phyloP scores from a whole-genome alignment of 2,113 vertebrate genomes.

The Cathartes aura region DNA sequence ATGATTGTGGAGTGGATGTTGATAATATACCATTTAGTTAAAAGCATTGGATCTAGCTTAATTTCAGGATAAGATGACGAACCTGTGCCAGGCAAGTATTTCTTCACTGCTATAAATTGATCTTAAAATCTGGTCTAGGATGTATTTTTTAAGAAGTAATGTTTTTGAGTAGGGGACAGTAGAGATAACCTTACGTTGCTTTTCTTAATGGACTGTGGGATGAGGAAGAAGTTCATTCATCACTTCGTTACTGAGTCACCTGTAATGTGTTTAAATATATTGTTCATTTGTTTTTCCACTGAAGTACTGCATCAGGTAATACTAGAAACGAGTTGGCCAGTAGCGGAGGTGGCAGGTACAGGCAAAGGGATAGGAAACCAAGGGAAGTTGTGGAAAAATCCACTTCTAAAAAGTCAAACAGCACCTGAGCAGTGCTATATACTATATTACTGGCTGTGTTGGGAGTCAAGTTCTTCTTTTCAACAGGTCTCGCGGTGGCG shows the following conservation, averaged over 20 bases:
- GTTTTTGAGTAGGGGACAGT: not conserved
- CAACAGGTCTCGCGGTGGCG: conserved; percentile 85
- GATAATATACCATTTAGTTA: not conserved
- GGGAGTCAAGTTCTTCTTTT: not conserved
- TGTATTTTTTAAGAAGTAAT: not conserved
- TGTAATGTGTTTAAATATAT: not conserved
- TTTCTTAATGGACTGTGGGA: not conserved
- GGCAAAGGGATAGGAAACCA: not conserved
- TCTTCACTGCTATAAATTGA: not conserved
- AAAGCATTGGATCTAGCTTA: not conserved
- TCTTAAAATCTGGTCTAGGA: not conserved
- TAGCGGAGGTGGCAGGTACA: not conserved
- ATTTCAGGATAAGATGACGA: not conserved
- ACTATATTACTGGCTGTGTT: rapidly evolving
- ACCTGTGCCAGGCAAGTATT: not conserved
- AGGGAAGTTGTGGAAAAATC: not conserved
- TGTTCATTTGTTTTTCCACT: not conserved
- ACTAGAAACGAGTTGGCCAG: not conserved
- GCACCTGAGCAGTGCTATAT: not conserved
- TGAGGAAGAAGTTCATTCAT: not conserved
- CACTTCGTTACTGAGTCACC: not conserved
- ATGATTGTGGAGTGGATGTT: not conserved
- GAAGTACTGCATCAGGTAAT: not conserved
- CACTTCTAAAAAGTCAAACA: not conserved
- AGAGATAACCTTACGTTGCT: not conserved